Evolutionary conservation across 30 jellyfish, hydroid and myxozoan genomes (phyloP).

Genomic region (Aurelia aurita): DNA sequence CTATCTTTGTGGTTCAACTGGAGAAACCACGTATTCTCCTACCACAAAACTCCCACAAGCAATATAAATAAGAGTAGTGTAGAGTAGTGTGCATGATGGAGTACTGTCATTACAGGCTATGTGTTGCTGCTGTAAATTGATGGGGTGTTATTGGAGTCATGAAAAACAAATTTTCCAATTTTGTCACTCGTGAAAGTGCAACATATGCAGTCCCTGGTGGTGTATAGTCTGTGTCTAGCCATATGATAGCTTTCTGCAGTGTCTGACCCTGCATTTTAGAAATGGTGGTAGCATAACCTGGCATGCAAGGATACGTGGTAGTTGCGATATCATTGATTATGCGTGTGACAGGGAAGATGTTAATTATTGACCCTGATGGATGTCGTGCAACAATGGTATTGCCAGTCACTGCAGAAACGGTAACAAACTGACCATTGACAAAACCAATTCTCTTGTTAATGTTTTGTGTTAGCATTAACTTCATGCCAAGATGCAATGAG

Average conservation of each 20-base stretch:
- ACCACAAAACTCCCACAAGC: not conserved
- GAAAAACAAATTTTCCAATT: not conserved
- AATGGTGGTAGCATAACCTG: slow-evolving; percentile 10
- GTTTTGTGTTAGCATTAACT: slow-evolving; percentile 9
- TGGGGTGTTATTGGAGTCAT: not conserved
- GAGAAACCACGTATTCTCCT: slow-evolving; percentile 9
- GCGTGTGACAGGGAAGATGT: slow-evolving; percentile 10
- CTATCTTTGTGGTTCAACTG: slow-evolving; percentile 27
- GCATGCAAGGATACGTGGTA: not conserved
- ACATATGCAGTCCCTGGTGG: no score
- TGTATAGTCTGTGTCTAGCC: no score
- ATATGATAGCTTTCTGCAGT: no score
- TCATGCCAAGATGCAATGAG: slow-evolving; percentile 1
- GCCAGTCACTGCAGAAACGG: not conserved
- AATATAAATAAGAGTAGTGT: slow-evolving; percentile 10
- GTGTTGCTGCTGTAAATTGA: not conserved
- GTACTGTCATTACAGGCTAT: not conserved
- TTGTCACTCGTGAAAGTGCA: not conserved
- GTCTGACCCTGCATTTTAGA: slow-evolving; percentile 3
- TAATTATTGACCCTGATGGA: not conserved
- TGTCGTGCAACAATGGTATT: not conserved
- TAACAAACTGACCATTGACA: slow-evolving; percentile 24
- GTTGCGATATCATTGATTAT: not conserved
- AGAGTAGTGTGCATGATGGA: not conserved
- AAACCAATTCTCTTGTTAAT: not conserved